phyloP scores from a whole-genome alignment of 2,797 vertebrate species.

The Coranthus polyacanthus region DNA sequence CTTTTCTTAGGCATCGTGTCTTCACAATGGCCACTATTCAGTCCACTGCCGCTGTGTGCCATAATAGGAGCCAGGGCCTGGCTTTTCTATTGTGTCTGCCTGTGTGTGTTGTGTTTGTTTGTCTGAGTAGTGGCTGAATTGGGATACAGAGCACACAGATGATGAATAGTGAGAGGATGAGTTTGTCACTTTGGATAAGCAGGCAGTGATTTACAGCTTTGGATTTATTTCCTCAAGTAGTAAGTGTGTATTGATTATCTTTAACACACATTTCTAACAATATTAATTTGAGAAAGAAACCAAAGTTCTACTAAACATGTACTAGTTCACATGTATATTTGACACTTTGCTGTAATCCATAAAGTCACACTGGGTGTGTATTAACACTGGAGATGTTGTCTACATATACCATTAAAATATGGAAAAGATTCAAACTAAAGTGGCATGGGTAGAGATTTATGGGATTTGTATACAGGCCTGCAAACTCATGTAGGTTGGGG shows the following conservation, averaged over 20 bases:
- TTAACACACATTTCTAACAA: conserved; percentile 8
- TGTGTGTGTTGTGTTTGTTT: conserved; percentile 72
- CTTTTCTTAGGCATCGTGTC: conserved; percentile 47
- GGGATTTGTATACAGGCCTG: no score
- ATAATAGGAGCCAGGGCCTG: conserved; percentile 79
- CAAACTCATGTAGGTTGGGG: no score
- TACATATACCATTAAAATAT: no score
- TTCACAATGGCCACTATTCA: conserved; percentile 81
- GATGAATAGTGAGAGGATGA: conserved; percentile 67
- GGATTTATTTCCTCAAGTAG: conserved; percentile 36
- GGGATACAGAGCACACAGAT: conserved; percentile 63
- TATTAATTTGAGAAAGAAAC: background rate
- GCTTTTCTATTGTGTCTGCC: conserved; percentile 77
- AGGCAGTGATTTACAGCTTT: conserved; percentile 18
- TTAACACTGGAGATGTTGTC: background rate
- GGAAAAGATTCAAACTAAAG: no score
- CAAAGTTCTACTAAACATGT: background rate
- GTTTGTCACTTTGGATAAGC: conserved; percentile 47
- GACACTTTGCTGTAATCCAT: background rate
- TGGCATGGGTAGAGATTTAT: no score
- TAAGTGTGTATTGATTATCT: conserved; percentile 46
- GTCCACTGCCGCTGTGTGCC: conserved; percentile 59
- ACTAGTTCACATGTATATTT: background rate
- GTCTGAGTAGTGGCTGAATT: conserved; percentile 58
- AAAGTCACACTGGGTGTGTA: no score